Base-by-base conservation (phyloP, 2,113 vertebrate genomes). In the Hippolais icterina region DNA sequence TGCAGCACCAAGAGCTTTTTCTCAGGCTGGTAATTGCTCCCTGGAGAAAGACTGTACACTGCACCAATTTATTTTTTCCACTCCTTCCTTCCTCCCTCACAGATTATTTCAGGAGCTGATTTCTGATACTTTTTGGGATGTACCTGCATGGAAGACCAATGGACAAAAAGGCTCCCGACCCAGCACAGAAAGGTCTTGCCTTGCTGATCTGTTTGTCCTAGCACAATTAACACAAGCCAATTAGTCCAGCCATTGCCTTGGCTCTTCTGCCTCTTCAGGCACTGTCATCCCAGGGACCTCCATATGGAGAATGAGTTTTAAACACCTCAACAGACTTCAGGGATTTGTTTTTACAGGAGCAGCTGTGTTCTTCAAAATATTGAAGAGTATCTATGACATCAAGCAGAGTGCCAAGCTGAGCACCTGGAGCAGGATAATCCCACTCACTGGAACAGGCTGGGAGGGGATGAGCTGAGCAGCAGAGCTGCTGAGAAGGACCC, bases 1-100 rank as follows among this genome's bases (percentile, higher is more conserved):
- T 3, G 2, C 28, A 76, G 88, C 61, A 46, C 63, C 89, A 50
- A 29, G 35, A 37, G 66, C 77, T 95, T 90, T 91, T 93, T 69
- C 92, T 96, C 11, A 3, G 68, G 79, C 84, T 94, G 93, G 53
- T 96, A 97, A 97, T 95, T 97, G 93, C 90, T 98, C 97, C 95
- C 97, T 79, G 9, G 82, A 97, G 97, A 87, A 97, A 92, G 80
- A 52, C 37, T 91, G 89, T 70, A 68, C 27, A 7, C 64, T 24
- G 54, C 63, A 57, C 63, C 78, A 50, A 70, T 87, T 82, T 60
- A 63, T 90, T 90, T 69, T 13, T 54, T 65, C 53, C 8, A 3
- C 50, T 75, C 56, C 53, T 56, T 49, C 59, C 46, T 66, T 90
- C 93, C 71, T 80, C 93, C 75, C 88, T 42, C 66, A 85, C 18